These are phyloP conservation scores for Yponomeuta malinellus DNA, from an alignment of 2,888 invertebrate species.

Conservation along the genomic window DNA sequence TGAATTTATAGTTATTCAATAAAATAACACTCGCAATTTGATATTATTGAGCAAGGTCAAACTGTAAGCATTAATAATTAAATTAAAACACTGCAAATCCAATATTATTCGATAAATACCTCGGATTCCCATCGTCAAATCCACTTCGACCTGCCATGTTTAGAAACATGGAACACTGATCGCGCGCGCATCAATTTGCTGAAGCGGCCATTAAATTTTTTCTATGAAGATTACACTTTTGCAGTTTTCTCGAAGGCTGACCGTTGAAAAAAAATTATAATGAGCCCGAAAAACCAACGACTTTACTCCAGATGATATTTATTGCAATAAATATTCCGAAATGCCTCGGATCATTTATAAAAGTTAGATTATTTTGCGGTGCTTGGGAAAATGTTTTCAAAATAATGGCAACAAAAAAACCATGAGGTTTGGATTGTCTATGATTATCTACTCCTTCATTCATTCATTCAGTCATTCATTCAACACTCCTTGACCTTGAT, in stretches of 20 bases:
- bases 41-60: constrained; percentile 7
- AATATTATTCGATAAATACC: constrained; percentile 63
- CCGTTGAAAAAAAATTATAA: background rate
- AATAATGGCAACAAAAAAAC: background rate
- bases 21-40: constrained; percentile 11
- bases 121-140: constrained; percentile 87
- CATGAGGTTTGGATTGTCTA: background rate
- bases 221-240: background rate
- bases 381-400: background rate
- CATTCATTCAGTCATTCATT: no score
- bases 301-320: background rate
- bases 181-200: constrained; percentile 56
- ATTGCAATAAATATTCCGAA: background rate
- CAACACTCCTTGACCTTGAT: background rate
- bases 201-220: constrained; percentile 16
- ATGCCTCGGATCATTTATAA: background rate
- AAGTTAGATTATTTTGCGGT: background rate
- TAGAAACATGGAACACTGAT: constrained; percentile 76
- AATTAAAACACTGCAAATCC: background rate
- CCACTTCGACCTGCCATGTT: constrained; percentile 94
- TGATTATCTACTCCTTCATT: background rate
- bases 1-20: constrained; percentile 19
- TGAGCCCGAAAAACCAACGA: background rate
- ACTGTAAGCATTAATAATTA: constrained; percentile 17
- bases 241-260: background rate